Evolutionary conservation across 2,797 vertebrate genomes (phyloP), one percentile per base, ranked within the genome.

Genomic region (Acrossocheilus fasciatus): DNA sequence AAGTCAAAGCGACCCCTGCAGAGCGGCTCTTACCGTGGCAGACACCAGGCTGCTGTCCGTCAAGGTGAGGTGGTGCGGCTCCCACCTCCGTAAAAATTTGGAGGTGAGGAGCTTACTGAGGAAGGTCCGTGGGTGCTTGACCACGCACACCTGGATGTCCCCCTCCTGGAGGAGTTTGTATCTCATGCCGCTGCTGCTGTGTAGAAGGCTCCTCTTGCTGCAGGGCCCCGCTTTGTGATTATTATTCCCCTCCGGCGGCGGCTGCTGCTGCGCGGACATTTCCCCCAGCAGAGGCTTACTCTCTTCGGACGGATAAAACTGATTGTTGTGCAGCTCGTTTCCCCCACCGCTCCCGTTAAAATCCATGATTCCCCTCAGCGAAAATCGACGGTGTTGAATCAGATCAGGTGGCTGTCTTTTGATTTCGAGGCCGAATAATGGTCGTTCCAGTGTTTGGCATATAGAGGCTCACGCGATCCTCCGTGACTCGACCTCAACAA

Each of bases 41-140:
- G 98, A 99, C 86, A 96, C 96, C 92, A 99, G 96, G 95, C 96
- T 96, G 96, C 96, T 94, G 91, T 99, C 97, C n/a, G 96, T 96
- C 92, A 99, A 95, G 90, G 96, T 96, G 92, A 99, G 95, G 93
- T 99, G 98, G 94, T 99, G 98, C 78, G 98, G 98, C 92, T 99
- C 98, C 98, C 98, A 99, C 87, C 98, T 93, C 92, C 98, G 94
- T 93, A 99, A 92, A 92, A 98, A 99, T 92, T 99, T 99, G 93
- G 98, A 98, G 95, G 97, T 98, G 95, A 99, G 98, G 93, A 99
- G 97, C 95, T 99, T 99, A 96, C 97, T 99, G 92, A 99, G 97
- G 93, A 99, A 99, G 94, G 98, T 98, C 93, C 98, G 96, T 47
- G 98, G 98, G 95, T 99, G 98, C 88, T 97, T 96, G 89, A 99